These are phyloP conservation scores for Eucera pruinosa DNA, from an alignment of 2,888 invertebrate species.

Conservation along the genomic window DNA sequence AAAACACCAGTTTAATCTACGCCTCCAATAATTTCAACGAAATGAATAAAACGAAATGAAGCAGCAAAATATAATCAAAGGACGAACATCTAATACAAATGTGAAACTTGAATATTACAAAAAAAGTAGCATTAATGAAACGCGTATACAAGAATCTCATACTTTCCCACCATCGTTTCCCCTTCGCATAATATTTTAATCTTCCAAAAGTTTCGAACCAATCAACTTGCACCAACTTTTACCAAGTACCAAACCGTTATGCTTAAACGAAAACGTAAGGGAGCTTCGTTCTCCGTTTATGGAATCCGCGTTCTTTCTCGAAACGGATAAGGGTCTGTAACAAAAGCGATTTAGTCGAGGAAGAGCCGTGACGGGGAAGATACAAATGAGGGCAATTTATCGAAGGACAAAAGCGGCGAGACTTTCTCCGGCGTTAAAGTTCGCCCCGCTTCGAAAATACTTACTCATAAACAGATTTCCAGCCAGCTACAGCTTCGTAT, in stretches of 20 bases:
- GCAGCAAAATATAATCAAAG: too few relatives aligned
- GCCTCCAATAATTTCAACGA: too few relatives aligned
- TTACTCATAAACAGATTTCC: slow-evolving; percentile 48
- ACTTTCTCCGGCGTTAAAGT: slow-evolving; percentile 29
- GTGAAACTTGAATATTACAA: too few relatives aligned
- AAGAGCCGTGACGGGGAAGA: slow-evolving; percentile 3
- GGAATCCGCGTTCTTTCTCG: neutral
- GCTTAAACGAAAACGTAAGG: neutral
- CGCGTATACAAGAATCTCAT: too few relatives aligned
- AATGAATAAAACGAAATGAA: too few relatives aligned
- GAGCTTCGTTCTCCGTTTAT: neutral
- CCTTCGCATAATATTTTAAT: neutral
- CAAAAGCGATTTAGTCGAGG: neutral
- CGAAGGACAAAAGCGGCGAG: neutral
- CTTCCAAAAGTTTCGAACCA: neutral
- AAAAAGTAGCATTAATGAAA: too few relatives aligned
- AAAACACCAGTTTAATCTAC: too few relatives aligned
- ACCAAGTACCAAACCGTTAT: neutral
- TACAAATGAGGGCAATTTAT: slow-evolving; percentile 37
- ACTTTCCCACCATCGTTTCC: neutral
- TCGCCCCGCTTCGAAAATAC: slow-evolving; percentile 13
- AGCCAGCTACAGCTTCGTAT: slow-evolving; percentile 27
- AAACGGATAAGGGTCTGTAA: neutral
- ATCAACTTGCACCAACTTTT: neutral
- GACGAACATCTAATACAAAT: too few relatives aligned